Conservation (phyloP, 2,888 invertebrate genomes). For the Silvanus unidentatus region DNA sequence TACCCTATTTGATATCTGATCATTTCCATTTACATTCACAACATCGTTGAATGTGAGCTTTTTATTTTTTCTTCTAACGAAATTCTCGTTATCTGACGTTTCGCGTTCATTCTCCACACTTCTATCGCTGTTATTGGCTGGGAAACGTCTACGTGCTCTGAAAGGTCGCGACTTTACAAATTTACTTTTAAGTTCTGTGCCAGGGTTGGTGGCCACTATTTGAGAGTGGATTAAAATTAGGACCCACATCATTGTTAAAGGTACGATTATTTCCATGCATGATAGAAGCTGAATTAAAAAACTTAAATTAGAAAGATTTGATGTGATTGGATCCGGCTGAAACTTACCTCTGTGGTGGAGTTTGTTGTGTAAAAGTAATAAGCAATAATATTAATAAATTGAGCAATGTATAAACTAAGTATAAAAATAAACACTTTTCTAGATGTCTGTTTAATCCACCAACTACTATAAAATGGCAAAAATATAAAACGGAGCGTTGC, state of each 20-base stretch:
- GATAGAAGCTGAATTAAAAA: slow-evolving; percentile 56
- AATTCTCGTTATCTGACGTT: background rate
- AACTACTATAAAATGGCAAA: slow-evolving; percentile 76
- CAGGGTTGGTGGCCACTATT: slow-evolving; percentile 65
- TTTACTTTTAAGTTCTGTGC: slow-evolving; percentile 31
- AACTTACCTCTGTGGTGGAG: slow-evolving; percentile 26
- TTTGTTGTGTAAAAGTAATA: slow-evolving; percentile 17
- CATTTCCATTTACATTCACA: background rate
- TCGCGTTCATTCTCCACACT: background rate
- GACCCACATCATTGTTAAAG: slow-evolving; percentile 65
- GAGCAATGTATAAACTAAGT: slow-evolving; percentile 70
- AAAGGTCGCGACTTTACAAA: background rate
- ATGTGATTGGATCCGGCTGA: too few relatives aligned
- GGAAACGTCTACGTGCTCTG: background rate
- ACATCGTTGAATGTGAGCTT: slow-evolving; percentile 5
- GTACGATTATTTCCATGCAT: slow-evolving; percentile 65
- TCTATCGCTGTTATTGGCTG: background rate
- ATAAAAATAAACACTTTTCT: slow-evolving; percentile 67
- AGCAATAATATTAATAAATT: slow-evolving; percentile 55
- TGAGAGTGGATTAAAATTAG: slow-evolving; percentile 75
- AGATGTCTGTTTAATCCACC: slow-evolving; percentile 91
- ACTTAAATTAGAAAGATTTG: slow-evolving; percentile 16
- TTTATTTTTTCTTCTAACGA: background rate
- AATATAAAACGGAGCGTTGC: slow-evolving; percentile 77
- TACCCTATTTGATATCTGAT: background rate